A percentile compares a stretch with the other conserved stretches of the same genome.
Evolutionary conservation across 2,888 invertebrate species (phyloP).

Genomic region (Adela reaumurella): DNA sequence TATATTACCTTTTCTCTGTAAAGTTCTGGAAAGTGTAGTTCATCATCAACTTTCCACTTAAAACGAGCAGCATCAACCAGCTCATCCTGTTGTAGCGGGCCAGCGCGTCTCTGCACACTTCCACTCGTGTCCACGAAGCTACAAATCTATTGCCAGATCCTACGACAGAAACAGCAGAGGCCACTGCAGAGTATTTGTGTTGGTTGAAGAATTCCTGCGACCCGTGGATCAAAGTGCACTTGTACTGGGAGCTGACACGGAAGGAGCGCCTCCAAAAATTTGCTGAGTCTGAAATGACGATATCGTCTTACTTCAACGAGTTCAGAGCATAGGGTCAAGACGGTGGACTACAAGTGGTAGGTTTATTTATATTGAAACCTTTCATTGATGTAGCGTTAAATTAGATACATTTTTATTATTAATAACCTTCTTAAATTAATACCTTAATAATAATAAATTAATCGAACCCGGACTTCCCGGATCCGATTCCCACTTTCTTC

Average conservation of each 20-base stretch:
- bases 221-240: neutral
- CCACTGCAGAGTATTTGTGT: neutral
- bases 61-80: neutral
- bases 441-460: no score
- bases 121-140: neutral
- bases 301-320: neutral
- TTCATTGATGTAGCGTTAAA: no score
- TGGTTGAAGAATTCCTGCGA: neutral
- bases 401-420: no score
- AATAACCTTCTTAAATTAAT: no score
- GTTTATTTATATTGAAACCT: neutral
- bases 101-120: neutral
- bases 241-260: neutral
- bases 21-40: no score
- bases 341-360: neutral
- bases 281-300: neutral
- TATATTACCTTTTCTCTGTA: no score
- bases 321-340: neutral
- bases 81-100: neutral
- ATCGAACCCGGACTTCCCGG: no score
- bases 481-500: no score
- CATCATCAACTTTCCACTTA: no score
- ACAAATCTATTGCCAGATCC: neutral
- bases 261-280: neutral
- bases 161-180: neutral